Conservation (phyloP, 2,888 invertebrate genomes). For the Iselma pallidipennis region DNA sequence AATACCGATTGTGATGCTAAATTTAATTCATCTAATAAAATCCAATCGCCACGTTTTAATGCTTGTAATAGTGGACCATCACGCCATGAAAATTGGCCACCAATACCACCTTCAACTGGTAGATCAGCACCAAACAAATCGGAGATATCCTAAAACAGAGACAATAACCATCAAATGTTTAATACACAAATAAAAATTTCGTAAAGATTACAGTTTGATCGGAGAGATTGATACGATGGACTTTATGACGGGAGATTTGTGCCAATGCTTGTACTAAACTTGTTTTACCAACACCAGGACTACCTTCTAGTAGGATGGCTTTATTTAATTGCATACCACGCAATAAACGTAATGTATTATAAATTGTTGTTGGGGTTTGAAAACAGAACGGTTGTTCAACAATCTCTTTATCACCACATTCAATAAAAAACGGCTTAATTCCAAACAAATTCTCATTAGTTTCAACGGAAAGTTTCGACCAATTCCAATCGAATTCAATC, state of each 20-base stretch:
- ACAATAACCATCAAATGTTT: neutral
- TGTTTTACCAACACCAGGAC: conserved; percentile 98
- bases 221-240: conserved; percentile 94
- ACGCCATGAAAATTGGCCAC: conserved; percentile 92
- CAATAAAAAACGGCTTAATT: conserved; percentile 77
- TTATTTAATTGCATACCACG: conserved; percentile 89
- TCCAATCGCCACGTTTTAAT: conserved; percentile 92
- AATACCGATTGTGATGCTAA: conserved; percentile 97
- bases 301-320: conserved; percentile 93
- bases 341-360: conserved; percentile 82
- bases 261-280: conserved; percentile 91
- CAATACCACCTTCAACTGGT: conserved; percentile 83
- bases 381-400: conserved; percentile 63
- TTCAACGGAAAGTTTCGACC: conserved; percentile 42
- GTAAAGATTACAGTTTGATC: conserved; percentile 86
- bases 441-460: conserved; percentile 63
- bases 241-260: conserved; percentile 76
- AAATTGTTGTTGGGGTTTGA: conserved; percentile 75
- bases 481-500: conserved; percentile 17
- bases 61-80: conserved; percentile 96
- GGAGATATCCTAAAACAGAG: conserved; percentile 75
- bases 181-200: neutral
- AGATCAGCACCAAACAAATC: conserved; percentile 98
- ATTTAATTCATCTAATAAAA: conserved; percentile 96
- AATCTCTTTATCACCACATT: conserved; percentile 55